phyloP scores from a whole-genome alignment of 2,113 vertebrate species.

The Callipepla californica region DNA sequence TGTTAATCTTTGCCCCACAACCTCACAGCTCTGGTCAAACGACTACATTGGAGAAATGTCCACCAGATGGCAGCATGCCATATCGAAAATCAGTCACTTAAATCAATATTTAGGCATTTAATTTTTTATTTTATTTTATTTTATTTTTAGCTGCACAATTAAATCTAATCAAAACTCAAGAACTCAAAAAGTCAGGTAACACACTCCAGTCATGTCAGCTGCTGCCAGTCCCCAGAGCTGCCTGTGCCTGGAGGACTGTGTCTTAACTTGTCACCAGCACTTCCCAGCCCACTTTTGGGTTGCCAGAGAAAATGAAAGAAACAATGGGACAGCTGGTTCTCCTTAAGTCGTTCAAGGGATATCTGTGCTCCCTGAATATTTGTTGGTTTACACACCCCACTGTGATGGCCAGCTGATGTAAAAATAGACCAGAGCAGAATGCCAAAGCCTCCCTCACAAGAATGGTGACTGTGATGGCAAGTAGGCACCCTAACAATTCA shows the following conservation, averaged over 20 bases:
- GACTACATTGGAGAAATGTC: constrained; percentile 2
- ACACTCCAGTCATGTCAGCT: not conserved
- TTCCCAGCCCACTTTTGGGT: not conserved
- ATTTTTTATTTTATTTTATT: not conserved
- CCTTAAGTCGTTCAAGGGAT: not conserved
- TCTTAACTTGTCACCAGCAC: rapidly evolving
- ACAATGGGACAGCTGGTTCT: not conserved
- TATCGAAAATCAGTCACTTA: constrained; percentile 64
- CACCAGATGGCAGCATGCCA: constrained; percentile 76
- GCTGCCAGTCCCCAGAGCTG: not conserved
- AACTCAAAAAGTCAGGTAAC: not conserved
- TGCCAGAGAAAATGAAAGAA: not conserved
- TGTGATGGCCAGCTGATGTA: not conserved
- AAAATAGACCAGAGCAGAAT: not conserved
- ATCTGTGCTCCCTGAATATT: not conserved
- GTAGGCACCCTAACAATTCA: rapidly evolving
- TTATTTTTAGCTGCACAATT: not conserved
- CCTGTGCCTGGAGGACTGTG: not conserved
- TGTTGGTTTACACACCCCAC: not conserved
- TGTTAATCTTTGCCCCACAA: not conserved
- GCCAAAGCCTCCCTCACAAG: rapidly evolving
- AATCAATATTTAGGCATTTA: constrained; percentile 53
- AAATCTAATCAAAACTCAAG: not conserved
- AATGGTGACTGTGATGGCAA: not conserved
- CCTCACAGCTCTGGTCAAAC: not conserved